phyloP scores from a whole-genome alignment of 2,888 invertebrate species.

The Limnephilus marmoratus region DNA sequence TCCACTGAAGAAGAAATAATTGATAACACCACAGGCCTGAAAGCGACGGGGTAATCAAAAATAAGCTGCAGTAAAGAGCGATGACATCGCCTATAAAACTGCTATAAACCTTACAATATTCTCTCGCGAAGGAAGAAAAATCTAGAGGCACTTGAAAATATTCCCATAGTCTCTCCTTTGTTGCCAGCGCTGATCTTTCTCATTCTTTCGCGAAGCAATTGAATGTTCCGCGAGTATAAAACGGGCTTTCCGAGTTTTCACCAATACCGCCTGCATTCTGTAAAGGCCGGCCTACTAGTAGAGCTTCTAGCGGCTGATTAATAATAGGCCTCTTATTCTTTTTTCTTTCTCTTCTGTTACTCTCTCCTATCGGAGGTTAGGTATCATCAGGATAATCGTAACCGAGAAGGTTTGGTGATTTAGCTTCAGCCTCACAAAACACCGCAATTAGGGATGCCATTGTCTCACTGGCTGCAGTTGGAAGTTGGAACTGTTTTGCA shows the following conservation, averaged over 20 bases:
- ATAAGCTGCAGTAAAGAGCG: not conserved
- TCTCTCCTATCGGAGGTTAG: too few species aligned
- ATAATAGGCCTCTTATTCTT: too few species aligned
- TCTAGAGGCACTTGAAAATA: not conserved
- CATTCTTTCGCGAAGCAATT: slow-evolving; percentile 40
- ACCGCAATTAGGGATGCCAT: too few species aligned
- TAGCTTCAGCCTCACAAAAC: too few species aligned
- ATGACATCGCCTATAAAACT: not conserved
- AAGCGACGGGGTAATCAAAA: not conserved
- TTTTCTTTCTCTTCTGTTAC: too few species aligned
- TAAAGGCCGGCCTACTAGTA: not conserved
- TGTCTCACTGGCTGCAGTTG: too few species aligned
- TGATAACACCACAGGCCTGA: not conserved
- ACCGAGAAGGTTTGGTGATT: too few species aligned
- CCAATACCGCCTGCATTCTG: not conserved
- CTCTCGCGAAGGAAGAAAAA: not conserved
- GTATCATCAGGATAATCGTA: too few species aligned
- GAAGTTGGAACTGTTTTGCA: too few species aligned
- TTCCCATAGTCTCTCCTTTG: slow-evolving; percentile 6
- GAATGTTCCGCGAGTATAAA: slow-evolving; percentile 30
- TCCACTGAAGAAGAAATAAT: not conserved
- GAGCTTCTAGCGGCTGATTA: not conserved
- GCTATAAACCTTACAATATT: not conserved
- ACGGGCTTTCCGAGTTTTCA: slow-evolving; percentile 31
- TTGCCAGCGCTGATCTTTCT: slow-evolving; percentile 40